Evolutionary conservation across 2,888 invertebrate species (phyloP).

Genomic region (Drepanosiphum platanoidis): DNA sequence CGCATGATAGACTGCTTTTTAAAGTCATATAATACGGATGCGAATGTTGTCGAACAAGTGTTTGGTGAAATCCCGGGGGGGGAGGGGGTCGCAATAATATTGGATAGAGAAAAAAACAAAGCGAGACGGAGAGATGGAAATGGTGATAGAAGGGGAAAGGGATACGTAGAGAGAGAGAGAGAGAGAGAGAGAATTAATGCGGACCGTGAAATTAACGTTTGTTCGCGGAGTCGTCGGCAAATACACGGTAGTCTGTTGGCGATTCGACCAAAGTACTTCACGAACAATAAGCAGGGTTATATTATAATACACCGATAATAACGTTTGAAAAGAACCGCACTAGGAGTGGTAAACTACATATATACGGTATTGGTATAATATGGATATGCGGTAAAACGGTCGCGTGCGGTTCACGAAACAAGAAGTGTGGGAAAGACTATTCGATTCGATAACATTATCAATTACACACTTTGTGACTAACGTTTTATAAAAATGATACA

Average conservation of each 20-base stretch:
- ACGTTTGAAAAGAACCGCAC: background rate
- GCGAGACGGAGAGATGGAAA: background rate
- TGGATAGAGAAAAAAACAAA: background rate
- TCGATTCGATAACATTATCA: background rate
- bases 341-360: constrained; percentile 4
- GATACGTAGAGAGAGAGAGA: background rate
- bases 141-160: too few relatives aligned
- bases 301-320: background rate
- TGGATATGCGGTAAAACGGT: background rate
- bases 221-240: background rate
- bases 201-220: constrained; percentile 61
- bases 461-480: background rate
- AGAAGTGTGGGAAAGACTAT: background rate
- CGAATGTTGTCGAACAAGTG: constrained; percentile 61
- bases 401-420: background rate
- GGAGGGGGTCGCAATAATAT: constrained; percentile 31
- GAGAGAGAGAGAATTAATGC: background rate
- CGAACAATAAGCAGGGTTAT: background rate
- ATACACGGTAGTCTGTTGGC: background rate
- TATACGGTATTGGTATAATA: background rate
- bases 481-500: too few relatives aligned
- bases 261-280: background rate
- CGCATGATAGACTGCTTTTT: constrained; percentile 57
- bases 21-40: constrained; percentile 50
- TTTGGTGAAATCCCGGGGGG: constrained; percentile 47